Base-by-base conservation (phyloP, 2,113 vertebrate species). In the Mandrillus leucophaeus region DNA sequence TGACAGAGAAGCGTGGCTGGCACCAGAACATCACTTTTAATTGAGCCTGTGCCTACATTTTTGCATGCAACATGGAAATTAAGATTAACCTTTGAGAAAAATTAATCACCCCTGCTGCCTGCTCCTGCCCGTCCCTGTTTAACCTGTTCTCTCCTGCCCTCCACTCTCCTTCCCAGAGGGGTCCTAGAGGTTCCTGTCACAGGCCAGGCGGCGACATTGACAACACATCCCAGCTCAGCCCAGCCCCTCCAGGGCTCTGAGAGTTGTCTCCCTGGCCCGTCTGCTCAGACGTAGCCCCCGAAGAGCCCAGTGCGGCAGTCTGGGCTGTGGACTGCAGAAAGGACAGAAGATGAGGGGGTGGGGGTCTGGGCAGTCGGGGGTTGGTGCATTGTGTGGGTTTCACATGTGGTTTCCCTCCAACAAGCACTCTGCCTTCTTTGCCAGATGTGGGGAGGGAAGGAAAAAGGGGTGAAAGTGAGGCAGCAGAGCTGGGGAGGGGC, bases 1-100 rank as follows among this genome's bases (percentile, higher is more conserved):
- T 90, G 94, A 97, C 98, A 98, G 83, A 87, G 64, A 93, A 97
- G 95, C 38, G 73, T 75, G 93, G 96, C 17, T 98, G 96, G 93
- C 95, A 92, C 98, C 97, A 96, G 98, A 98, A 86, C 95, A 94
- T 82, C 66, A 40, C 88, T 98, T 98, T 97, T 98, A 98, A 98
- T 93, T 98, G 98, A 97, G 81, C 61, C 90, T 90, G 52, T 92
- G 78, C 88, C 88, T 90, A 30, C 22, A 7, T 94, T 98, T 93
- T 89, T 3, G 38, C 57, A 43, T 2, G n/a, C 4, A n/a, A 95
- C 4, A n/a, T 93, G 96, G 79, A 97, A 97, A 98, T 96, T 94
- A 90, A 90, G 91, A 87, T 45, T 94, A 48, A 81, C 25, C 91
- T 97, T 97, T 61, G 72, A 96, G 90, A 93, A 93, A 98, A 97